These are phyloP conservation scores for Eilema sororculum DNA, from an alignment of 2,888 invertebrate species.

Conservation along the genomic window DNA sequence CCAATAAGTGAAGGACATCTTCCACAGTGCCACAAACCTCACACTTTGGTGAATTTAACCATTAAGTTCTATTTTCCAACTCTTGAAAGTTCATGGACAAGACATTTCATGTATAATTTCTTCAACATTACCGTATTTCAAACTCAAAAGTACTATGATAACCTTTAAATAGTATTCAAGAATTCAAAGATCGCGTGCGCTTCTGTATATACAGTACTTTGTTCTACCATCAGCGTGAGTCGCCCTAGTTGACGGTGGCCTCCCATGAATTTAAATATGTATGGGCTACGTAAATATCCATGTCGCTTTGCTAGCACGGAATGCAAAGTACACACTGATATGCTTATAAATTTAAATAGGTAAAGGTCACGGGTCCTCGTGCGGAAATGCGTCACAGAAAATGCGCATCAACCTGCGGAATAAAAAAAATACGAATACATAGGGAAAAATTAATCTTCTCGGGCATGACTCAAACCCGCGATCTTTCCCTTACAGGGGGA, in stretches of 20 bases:
- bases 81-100: constrained; percentile 21
- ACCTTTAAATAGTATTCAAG: constrained; percentile 32
- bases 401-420: no score
- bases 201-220: constrained; percentile 22
- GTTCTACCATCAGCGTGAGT: constrained; percentile 29
- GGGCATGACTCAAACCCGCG: no score
- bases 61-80: background rate
- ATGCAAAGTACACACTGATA: constrained; percentile 13
- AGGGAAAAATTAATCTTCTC: no score
- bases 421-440: no score
- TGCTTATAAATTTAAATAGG: background rate
- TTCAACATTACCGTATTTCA: constrained; percentile 11
- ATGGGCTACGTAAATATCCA: constrained; percentile 19
- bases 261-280: constrained; percentile 39
- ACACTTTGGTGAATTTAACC: no score
- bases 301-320: constrained; percentile 18
- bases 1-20: no score
- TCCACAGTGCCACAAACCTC: no score
- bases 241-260: constrained; percentile 29
- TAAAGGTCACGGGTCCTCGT: background rate
- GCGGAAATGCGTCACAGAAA: background rate
- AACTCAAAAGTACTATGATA: background rate
- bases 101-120: constrained; percentile 14
- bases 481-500: no score
- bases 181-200: constrained; percentile 43